phyloP scores from a whole-genome alignment of 2,888 invertebrate species.

The Leptinotarsa rubiginosa region DNA sequence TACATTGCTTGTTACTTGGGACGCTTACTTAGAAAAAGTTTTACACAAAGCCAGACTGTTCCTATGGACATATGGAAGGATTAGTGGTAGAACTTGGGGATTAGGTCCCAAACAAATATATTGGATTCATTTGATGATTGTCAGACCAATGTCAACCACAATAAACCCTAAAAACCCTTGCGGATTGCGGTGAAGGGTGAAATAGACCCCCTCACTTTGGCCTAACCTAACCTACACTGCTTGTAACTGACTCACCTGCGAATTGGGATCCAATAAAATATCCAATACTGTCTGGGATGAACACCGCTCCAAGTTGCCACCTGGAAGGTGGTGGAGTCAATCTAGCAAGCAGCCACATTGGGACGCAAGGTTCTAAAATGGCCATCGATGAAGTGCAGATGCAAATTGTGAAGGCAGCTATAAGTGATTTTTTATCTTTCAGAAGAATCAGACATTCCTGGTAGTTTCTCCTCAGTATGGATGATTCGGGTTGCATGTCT shows the following conservation, averaged over 20 bases:
- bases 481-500: slow-evolving; percentile 37
- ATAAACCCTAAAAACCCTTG: no score
- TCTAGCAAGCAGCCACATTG: slow-evolving; percentile 81
- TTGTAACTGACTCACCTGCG: slow-evolving; percentile 69
- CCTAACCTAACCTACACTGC: no score
- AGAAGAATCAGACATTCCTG: slow-evolving; percentile 70
- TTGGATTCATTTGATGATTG: no score
- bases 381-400: slow-evolving; percentile 86
- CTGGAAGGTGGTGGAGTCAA: slow-evolving; percentile 75
- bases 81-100: no score
- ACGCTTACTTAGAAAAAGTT: no score
- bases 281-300: slow-evolving; percentile 87
- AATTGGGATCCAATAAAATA: slow-evolving; percentile 86
- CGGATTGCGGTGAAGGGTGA: no score
- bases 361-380: slow-evolving; percentile 84
- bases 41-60: no score
- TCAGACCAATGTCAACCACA: no score
- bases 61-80: no score
- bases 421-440: slow-evolving; percentile 73
- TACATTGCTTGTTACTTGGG: no score
- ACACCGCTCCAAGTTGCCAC: slow-evolving; percentile 85
- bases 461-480: slow-evolving; percentile 50
- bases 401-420: slow-evolving; percentile 78
- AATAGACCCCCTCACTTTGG: no score
- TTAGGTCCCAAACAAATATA: no score